Conservation (phyloP, 2,797 vertebrate species). For the Zenarchopterus dispar region DNA sequence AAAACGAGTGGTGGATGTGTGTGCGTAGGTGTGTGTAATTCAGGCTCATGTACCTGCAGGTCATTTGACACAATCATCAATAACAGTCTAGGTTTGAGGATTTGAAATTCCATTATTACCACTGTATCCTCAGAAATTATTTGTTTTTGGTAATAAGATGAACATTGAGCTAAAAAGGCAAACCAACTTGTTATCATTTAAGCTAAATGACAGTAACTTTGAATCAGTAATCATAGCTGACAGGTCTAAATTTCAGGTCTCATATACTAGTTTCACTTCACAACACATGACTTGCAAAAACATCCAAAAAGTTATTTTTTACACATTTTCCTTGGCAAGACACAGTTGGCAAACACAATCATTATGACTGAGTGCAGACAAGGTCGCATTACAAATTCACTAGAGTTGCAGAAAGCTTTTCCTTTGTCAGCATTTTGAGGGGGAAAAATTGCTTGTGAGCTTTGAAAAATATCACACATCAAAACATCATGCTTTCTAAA, state of each 20-base stretch:
- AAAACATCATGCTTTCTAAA: constrained; percentile 13
- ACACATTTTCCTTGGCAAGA: constrained; percentile 37
- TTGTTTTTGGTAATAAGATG: constrained; percentile 32
- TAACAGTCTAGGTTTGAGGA: constrained; percentile 49
- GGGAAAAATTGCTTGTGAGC: constrained; percentile 35
- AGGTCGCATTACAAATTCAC: constrained; percentile 57
- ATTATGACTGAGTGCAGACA: constrained; percentile 54
- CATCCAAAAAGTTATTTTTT: constrained; percentile 33
- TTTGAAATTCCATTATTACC: constrained; percentile 56
- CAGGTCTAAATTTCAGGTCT: constrained; percentile 29
- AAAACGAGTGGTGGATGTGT: constrained; percentile 52
- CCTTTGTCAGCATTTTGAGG: constrained; percentile 46
- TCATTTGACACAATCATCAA: constrained; percentile 66
- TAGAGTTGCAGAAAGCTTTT: constrained; percentile 10
- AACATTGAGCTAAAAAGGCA: constrained; percentile 30
- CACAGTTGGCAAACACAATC: constrained; percentile 51
- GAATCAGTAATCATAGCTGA: constrained; percentile 11
- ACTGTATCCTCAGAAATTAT: constrained; percentile 36
- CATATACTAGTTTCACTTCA: constrained; percentile 28
- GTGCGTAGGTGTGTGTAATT: not conserved
- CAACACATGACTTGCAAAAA: constrained; percentile 19
- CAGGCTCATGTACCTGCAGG: constrained; percentile 36
- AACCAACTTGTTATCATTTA: constrained; percentile 5
- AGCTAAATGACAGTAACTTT: constrained; percentile 25
- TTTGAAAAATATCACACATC: constrained; percentile 29